A percentile compares a stretch with the other conserved stretches of the same genome.
Conservation (phyloP, 2,797 vertebrate genomes). For the Ptychadena robeensis region DNA sequence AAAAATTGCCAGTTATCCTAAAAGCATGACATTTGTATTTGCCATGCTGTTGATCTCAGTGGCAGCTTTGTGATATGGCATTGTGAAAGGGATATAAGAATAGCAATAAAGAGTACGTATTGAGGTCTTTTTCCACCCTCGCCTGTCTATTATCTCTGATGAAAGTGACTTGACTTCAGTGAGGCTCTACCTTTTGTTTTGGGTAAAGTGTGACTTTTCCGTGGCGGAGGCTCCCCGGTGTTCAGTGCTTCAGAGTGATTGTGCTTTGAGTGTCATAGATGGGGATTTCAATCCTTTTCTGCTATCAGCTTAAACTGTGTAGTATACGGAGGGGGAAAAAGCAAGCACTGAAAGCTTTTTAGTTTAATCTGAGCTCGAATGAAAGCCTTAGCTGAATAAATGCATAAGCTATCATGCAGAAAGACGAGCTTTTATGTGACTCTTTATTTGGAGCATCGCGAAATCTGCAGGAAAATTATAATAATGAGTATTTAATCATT, state of each 20-base stretch:
- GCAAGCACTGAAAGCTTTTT: slow-evolving; percentile 51
- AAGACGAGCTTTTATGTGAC: slow-evolving; percentile 44
- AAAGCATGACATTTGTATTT: not conserved
- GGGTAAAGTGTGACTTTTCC: slow-evolving; percentile 35
- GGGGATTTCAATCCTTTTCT: slow-evolving; percentile 54
- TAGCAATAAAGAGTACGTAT: not conserved
- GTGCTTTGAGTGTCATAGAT: slow-evolving; percentile 42
- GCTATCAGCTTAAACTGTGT: slow-evolving; percentile 28
- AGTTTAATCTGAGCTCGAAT: slow-evolving; percentile 55
- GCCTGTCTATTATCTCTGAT: not conserved
- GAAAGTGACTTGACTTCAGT: not conserved
- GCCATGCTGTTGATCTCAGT: not conserved
- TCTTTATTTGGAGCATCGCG: slow-evolving; percentile 46
- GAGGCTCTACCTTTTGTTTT: slow-evolving; percentile 6
- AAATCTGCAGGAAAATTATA: slow-evolving; percentile 39
- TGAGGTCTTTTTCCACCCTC: not conserved
- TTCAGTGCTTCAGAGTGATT: slow-evolving; percentile 38
- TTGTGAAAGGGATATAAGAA: not conserved
- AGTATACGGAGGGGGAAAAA: slow-evolving; percentile 26
- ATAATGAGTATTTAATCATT: slow-evolving; percentile 46
- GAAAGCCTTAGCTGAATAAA: slow-evolving; percentile 57
- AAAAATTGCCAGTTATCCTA: not conserved
- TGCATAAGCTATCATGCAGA: slow-evolving; percentile 34
- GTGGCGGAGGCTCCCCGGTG: slow-evolving; percentile 24
- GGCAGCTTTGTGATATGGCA: not conserved